phyloP scores from a whole-genome alignment of 2,888 invertebrate species.

The Esperia sulphurella region DNA sequence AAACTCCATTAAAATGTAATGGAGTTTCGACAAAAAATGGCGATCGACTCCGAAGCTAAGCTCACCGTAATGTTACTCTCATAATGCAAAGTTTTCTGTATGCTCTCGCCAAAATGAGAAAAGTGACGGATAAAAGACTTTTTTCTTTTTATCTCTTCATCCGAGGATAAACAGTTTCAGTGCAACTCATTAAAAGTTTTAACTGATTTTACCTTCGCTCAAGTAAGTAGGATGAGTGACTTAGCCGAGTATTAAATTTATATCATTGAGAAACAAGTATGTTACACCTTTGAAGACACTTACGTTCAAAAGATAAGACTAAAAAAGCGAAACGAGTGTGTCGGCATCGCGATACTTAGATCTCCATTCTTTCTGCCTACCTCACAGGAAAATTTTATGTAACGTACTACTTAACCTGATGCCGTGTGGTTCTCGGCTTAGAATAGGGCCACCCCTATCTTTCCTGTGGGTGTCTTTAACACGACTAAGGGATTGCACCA shows the following conservation, averaged over 20 bases:
- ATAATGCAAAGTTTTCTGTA: not conserved
- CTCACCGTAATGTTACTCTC: not conserved
- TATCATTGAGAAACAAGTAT: not conserved
- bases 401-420: no score
- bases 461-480: no score
- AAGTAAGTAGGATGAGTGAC: constrained; percentile 25
- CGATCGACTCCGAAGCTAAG: not conserved
- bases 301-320: no score
- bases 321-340: no score
- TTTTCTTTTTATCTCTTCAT: constrained; percentile 30
- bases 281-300: no score
- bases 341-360: no score
- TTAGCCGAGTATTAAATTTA: constrained; percentile 17
- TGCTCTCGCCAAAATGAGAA: constrained; percentile 14
- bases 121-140: constrained; percentile 15
- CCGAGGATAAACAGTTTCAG: constrained; percentile 38
- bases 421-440: no score
- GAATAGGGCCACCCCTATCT: no score
- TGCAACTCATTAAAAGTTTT: constrained; percentile 53
- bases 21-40: no score
- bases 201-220: constrained; percentile 33
- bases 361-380: no score
- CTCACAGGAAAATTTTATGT: no score
- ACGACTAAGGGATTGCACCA: no score
- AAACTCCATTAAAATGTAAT: not conserved